Conservation (phyloP, 2,113 vertebrate species). For the Platanista minor region DNA sequence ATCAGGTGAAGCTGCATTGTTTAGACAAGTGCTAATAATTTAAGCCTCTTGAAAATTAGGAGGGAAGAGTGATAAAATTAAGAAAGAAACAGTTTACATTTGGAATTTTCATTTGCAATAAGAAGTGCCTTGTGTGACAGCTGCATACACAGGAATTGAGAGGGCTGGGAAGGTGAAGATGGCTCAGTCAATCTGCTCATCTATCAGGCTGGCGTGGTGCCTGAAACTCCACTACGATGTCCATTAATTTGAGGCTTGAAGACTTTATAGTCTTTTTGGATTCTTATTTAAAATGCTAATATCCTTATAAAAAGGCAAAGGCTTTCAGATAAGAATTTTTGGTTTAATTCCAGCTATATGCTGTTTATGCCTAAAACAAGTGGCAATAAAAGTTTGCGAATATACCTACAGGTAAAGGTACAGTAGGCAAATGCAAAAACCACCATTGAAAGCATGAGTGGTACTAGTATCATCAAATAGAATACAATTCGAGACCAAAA, state of each 20-base stretch:
- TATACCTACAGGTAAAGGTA: background rate
- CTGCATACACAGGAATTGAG: background rate
- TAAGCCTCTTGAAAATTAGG: conserved; percentile 43
- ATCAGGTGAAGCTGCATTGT: background rate
- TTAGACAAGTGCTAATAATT: conserved; percentile 58
- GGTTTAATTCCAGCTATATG: background rate
- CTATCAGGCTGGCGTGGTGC: accelerated
- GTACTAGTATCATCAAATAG: background rate
- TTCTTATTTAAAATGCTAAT: conserved; percentile 2
- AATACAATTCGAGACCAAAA: background rate
- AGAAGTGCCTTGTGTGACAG: background rate
- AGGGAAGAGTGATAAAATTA: conserved; percentile 30
- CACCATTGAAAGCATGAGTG: background rate
- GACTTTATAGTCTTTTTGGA: background rate
- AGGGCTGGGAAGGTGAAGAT: background rate
- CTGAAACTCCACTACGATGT: background rate
- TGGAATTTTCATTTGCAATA: background rate
- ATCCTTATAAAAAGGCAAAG: background rate
- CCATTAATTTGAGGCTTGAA: background rate
- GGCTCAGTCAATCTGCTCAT: background rate
- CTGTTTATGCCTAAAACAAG: background rate
- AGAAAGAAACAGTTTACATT: background rate
- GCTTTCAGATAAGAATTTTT: background rate
- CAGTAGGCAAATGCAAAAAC: background rate
- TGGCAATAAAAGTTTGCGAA: background rate